These are phyloP conservation scores for Drosophila putrida DNA, from an alignment of 2,888 invertebrate species.

Conservation along the genomic window DNA sequence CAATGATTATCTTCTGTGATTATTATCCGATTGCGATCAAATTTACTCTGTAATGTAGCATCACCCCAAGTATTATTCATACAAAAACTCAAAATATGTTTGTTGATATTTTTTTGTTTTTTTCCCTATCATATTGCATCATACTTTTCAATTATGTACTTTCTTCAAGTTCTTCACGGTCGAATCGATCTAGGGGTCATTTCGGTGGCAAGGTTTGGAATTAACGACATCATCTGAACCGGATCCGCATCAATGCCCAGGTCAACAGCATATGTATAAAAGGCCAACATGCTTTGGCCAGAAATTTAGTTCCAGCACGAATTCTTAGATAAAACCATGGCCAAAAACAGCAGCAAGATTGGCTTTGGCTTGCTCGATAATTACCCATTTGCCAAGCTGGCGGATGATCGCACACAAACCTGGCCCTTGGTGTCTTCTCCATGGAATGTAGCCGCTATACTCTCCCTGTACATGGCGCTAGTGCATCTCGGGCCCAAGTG, in stretches of 20 bases:
- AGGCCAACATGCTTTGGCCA: constrained; percentile 7
- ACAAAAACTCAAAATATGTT: too few species aligned
- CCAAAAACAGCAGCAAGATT: constrained; percentile 33
- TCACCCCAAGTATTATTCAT: too few species aligned
- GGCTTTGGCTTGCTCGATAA: constrained; percentile 28
- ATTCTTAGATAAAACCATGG: constrained; percentile 11
- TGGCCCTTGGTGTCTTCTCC: constrained; percentile 95
- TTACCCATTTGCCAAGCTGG: constrained; percentile 62
- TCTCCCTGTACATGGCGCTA: constrained; percentile 90
- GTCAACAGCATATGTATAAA: constrained; percentile 33
- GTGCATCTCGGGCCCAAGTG: constrained; percentile 93
- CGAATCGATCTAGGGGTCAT: constrained; percentile 45
- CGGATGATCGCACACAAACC: constrained; percentile 92
- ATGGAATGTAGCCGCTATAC: constrained; percentile 89
- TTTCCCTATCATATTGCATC: too few species aligned
- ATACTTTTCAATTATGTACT: background rate
- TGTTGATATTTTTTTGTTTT: too few species aligned
- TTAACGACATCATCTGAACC: constrained; percentile 32
- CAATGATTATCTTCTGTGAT: too few species aligned
- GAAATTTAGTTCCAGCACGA: constrained; percentile 23
- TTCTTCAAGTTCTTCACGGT: constrained; percentile 31
- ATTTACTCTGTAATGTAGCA: too few species aligned
- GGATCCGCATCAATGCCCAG: constrained; percentile 39
- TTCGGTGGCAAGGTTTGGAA: constrained; percentile 25
- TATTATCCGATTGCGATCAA: too few species aligned